phyloP scores from a whole-genome alignment of 2,797 vertebrate species.

The Orestias chungarensis region DNA sequence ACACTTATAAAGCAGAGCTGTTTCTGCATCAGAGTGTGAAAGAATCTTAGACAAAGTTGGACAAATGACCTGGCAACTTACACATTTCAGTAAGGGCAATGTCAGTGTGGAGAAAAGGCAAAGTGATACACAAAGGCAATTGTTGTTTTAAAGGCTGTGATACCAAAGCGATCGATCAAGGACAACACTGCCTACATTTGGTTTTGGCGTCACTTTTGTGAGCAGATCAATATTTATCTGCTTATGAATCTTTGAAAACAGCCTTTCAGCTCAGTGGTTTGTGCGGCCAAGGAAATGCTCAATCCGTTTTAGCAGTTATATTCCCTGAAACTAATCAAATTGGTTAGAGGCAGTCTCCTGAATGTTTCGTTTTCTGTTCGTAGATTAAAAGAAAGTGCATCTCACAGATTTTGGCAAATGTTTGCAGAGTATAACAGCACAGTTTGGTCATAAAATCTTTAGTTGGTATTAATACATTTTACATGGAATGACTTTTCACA shows the following conservation, averaged over 20 bases:
- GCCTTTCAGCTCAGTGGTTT: conserved; percentile 40
- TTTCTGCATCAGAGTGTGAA: conserved; percentile 32
- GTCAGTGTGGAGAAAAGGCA: conserved; percentile 33
- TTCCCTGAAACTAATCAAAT: conserved; percentile 46
- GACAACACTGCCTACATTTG: conserved; percentile 40
- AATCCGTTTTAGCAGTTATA: conserved; percentile 37
- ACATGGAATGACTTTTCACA: neutral
- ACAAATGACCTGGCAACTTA: conserved; percentile 46
- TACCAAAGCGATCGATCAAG: conserved; percentile 53
- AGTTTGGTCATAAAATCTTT: neutral
- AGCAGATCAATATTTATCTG: conserved; percentile 65
- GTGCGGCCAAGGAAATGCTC: conserved; percentile 57
- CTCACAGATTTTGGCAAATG: neutral
- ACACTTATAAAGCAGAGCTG: conserved; percentile 15
- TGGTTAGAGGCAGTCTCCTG: conserved; percentile 18
- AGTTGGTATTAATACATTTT: neutral
- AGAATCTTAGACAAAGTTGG: conserved; percentile 37
- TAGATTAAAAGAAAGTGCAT: conserved; percentile 15
- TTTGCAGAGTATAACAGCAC: neutral
- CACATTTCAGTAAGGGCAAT: conserved; percentile 42
- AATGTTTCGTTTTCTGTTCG: conserved; percentile 2
- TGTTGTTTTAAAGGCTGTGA: conserved; percentile 33
- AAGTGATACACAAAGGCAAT: conserved; percentile 39
- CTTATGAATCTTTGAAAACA: conserved; percentile 65
- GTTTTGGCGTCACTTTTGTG: conserved; percentile 39